Evolutionary conservation across 2,113 vertebrate genomes (phyloP), one percentile per base, ranked within the genome.

Genomic region (Sminthopsis crassicaudata): DNA sequence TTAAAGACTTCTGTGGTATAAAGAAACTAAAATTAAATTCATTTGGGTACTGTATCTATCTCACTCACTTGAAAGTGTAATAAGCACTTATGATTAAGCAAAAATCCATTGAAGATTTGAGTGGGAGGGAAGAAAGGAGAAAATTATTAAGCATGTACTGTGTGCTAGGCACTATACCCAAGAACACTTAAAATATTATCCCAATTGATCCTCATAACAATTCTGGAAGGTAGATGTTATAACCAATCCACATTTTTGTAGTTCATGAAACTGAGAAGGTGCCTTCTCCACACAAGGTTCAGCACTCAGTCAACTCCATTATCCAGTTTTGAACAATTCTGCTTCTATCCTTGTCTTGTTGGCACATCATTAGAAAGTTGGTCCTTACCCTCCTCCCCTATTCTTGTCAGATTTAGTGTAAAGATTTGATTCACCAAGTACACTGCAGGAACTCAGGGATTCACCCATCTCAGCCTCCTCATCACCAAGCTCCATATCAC

Each of bases 311-410:
- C 57, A 2, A 2, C 60, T n/a, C 30, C 3, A n/a, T 16, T 36
- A 36, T 16, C 30, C 19, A n/a, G 30, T 3, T 14, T 67, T n/a
- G 0, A n/a, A 42, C 67, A 22, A 6, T 76, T 76, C 16, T n/a
- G 67, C n/a, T 76, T 19, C 67, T 36, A 76, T 19, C 5, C 10
- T 76, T 76, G 16, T 22, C 30, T 5, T 76, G n/a, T 76, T 76
- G 67, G 0, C n/a, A 16, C 36, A 0, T 76, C n/a, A 22, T 42
- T 76, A n/a, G 5, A 5, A 7, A 76, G 16, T 5, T 76, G n/a
- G 67, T 22, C 1, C 6, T 2, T 0, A 2, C 42, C 67, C 6
- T 2, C 36, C 1, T 76, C 19, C 4, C 16, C 19, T 0, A 76
- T 76, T 42, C 16, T 42, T 19, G 14, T 25, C 36, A 42, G 16